Conservation (phyloP, 2,888 invertebrate genomes). For the Sicus ferrugineus region DNA sequence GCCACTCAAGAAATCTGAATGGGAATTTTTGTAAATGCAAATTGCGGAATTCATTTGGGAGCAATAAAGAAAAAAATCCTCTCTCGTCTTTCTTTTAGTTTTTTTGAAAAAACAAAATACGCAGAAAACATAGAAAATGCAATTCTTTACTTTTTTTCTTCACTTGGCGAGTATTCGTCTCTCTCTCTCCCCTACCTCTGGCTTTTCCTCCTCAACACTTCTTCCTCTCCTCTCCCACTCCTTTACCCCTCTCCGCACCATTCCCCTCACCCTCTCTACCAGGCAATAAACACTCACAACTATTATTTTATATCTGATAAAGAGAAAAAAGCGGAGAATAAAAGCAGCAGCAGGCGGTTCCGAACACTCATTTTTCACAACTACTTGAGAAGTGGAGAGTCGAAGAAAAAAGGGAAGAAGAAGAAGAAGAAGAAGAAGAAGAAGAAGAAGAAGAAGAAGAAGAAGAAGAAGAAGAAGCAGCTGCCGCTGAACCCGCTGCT, state of each 20-base stretch:
- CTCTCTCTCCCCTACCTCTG: neutral
- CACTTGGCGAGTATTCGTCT: neutral
- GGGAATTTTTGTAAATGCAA: constrained; percentile 6
- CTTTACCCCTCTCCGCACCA: too few species aligned
- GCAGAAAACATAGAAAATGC: neutral
- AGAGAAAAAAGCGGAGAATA: neutral
- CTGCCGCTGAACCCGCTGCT: neutral
- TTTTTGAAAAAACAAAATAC: neutral
- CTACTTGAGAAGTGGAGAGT: neutral
- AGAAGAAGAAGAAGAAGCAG: neutral
- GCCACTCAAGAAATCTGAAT: neutral
- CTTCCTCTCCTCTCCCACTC: neutral
- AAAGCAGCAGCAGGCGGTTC: neutral
- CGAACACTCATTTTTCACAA: neutral
- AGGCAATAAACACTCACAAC: too few species aligned
- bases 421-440: neutral
- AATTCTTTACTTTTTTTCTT: neutral
- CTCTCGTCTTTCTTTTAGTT: neutral
- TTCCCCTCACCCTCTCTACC: too few species aligned
- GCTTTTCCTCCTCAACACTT: too few species aligned
- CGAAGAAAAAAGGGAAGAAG: neutral
- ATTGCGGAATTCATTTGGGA: neutral
- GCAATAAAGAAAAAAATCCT: neutral
- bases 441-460: neutral
- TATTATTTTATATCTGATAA: neutral